Base-by-base conservation (phyloP, 37 sponge, comb jelly and placozoan genomes). In the Agelas oroides region DNA sequence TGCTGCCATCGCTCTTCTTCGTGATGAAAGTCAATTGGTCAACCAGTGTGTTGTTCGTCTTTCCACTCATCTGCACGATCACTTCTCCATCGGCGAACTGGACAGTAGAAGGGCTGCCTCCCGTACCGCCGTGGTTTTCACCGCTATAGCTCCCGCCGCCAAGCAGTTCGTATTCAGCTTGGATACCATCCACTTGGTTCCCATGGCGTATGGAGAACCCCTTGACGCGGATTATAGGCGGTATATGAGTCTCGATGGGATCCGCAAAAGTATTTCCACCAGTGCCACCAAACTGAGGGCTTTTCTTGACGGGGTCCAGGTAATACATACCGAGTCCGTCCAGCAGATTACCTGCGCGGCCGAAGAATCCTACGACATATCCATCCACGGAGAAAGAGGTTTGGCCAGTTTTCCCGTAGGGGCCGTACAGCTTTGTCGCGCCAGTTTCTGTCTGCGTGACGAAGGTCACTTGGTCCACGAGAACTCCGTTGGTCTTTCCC, bases 311-410 rank as follows among this genome's bases (percentile, higher is more conserved):
- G n/a, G n/a, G n/a, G n/a, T n/a, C n/a, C n/a, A n/a, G n/a, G n/a
- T n/a, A n/a, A n/a, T n/a, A n/a, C n/a, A n/a, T n/a, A n/a, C 71
- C 71, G 28, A 70, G 12, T 11, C 39, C 71, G 28, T 70, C 71
- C 38, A 70, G 38, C 13, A 70, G 41, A 31, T 70, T 70, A 13
- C 71, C 71, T 38, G 40, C 12, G 14, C 71, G 37, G 20, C 71
- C 71, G 21, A 33, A 31, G 55, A 74, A 74, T 40, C 75, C 55
- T 27, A 74, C 75, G 38, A 74, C 53, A 52, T 74, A 38, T 2
- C 75, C 75, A 25, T 41, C 31, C 0, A 74, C 59, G 13, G 27
- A 0, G n/a, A 53, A 74, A 12, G n/a, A n/a, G n/a, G n/a, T n/a
- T n/a, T n/a, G n/a, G n/a, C n/a, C n/a, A n/a, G 55, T 55, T n/a